Evolutionary conservation across 2,113 vertebrate species (phyloP).

Genomic region (Todiramphus saurophagus): DNA sequence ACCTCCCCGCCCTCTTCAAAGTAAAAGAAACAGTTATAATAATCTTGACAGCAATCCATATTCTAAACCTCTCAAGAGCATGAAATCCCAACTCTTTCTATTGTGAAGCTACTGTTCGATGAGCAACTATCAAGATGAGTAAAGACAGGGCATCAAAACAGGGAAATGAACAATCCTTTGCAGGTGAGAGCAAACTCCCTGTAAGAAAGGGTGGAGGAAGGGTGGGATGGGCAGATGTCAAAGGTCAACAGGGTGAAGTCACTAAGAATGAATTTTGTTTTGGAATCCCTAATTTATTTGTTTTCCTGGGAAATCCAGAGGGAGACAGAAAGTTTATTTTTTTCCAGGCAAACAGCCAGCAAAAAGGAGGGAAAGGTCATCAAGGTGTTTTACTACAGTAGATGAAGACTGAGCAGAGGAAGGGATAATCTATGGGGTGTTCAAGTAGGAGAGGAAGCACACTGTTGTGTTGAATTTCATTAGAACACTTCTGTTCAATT

Average conservation of each 20-base stretch:
- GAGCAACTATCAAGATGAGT: not conserved
- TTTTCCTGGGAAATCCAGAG: not conserved
- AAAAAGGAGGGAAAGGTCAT: not conserved
- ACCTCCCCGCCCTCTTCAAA: not conserved
- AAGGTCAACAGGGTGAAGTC: not conserved
- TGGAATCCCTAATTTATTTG: not conserved
- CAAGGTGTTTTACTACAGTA: not conserved
- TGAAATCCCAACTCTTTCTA: not conserved
- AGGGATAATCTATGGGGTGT: not conserved
- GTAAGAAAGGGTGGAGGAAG: not conserved
- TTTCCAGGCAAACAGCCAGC: not conserved
- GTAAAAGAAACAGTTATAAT: not conserved
- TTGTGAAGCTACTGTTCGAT: not conserved
- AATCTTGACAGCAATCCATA: not conserved
- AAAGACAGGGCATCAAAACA: not conserved
- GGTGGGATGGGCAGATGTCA: not conserved
- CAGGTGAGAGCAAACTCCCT: not conserved
- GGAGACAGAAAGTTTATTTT: not conserved
- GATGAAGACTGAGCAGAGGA: not conserved
- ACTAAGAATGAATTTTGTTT: not conserved
- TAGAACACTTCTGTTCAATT: not conserved
- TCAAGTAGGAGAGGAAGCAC: not conserved
- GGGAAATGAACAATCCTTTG: not conserved
- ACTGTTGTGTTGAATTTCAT: not conserved
- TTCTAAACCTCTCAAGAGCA: not conserved